Evolutionary conservation across 2,797 vertebrate genomes (phyloP), one percentile per base, ranked within the genome.

Genomic region (Parambassis ranga): DNA sequence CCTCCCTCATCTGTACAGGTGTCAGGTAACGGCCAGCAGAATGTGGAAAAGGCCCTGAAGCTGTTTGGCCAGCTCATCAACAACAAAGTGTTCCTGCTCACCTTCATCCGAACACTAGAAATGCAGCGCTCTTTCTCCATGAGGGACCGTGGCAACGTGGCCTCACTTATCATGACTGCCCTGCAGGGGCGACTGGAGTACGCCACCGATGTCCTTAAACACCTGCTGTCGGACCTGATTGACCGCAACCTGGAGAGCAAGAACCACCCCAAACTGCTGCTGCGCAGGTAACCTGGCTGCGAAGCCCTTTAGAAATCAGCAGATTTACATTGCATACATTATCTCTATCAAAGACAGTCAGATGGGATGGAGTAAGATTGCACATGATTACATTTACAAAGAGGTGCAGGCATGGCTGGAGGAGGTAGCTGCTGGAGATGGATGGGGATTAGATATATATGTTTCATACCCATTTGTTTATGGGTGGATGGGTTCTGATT

Each of bases 221-320:
- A 98, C 86, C 92, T 98, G 57, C 93, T 98, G 27, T 96, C 96
- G 0, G 97, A 99, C 90, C 95, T 99, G 87, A 99, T 99, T 3
- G 96, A 97, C 68, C 97, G 96, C 88, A 99, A 99, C 91, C 91
- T 99, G 85, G 97, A 98, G 82, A 99, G 96, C 91, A 98, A 98
- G 91, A 99, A 99, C 89, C 97, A 99, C 60, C 97, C 97, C 72
- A 99, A 99, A 49, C 94, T 99, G 76, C 94, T 99, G 22, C 91
- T 98, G 69, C 93, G 97, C 85, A 97, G 97, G 97, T 98, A 75
- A 57, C n/a, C 10, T 1, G 6, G 1, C 11, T 3, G 19, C 6
- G 5, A 6, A 8, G 23, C 16, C 33, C 33, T 13, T 14, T 7
- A 43, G 30, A n/a, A n/a, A n/a, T n/a, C n/a, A n/a, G n/a, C n/a